Evolutionary conservation across 2,797 vertebrate species (phyloP).

Genomic region (Stomatorhinus walkeri): DNA sequence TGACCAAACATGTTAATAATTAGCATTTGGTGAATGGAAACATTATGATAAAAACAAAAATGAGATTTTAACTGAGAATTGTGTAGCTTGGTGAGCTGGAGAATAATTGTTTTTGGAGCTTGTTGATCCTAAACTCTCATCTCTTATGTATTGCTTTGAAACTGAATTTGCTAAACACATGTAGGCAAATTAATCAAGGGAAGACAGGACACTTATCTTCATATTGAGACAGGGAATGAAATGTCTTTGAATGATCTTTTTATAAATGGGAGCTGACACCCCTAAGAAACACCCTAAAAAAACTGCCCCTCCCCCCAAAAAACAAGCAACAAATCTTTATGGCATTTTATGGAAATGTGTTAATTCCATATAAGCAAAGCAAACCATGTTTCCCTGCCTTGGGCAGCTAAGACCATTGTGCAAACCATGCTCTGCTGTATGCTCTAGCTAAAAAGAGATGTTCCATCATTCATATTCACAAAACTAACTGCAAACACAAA

Average conservation of each 20-base stretch:
- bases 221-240: not conserved
- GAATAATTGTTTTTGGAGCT: not conserved
- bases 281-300: not conserved
- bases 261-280: not conserved
- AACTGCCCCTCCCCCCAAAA: not conserved
- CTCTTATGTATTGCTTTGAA: not conserved
- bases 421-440: conserved; percentile 60
- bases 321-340: not conserved
- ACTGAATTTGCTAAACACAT: not conserved
- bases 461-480: conserved; percentile 60
- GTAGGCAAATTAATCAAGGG: not conserved
- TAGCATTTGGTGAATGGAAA: not conserved
- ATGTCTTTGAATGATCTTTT: not conserved
- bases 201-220: not conserved
- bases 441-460: conserved; percentile 54
- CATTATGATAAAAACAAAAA: not conserved
- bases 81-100: not conserved
- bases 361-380: conserved; percentile 41
- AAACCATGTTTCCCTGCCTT: conserved; percentile 51
- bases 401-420: conserved; percentile 57
- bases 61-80: not conserved
- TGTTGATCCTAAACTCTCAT: not conserved
- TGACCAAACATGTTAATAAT: not conserved
- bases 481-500: conserved; percentile 56
- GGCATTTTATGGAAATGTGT: not conserved